Base-by-base conservation (phyloP, 2,113 vertebrate genomes). In the Salminus brasiliensis region DNA sequence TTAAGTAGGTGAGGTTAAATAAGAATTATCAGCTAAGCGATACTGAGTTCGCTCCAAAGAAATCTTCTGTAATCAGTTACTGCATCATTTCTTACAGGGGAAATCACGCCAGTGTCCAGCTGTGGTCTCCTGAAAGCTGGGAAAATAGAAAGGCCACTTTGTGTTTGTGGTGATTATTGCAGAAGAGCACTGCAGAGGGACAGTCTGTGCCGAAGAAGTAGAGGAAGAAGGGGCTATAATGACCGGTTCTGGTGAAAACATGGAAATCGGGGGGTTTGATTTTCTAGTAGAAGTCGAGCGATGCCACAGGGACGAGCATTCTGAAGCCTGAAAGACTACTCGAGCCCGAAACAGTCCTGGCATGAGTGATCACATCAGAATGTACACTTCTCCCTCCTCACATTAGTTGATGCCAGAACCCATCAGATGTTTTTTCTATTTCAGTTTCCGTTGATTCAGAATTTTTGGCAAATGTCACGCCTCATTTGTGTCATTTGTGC, bases 301-400 rank as follows among this genome's bases (percentile, higher is more conserved):
- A 34, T 63, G 60, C 32, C 60, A 63, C 30, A 9, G 29, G 60
- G 29, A 18, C 34, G 60, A 63, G 18, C 18, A n/a, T 9, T 34
- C 60, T 34, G 11, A 21, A 63, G 30, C 5, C 60, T 21, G 32
- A 63, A 63, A 34, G 18, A 63, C 29, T 9, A 21, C 30, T 63
- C 15, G 13, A 18, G 30, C 60, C 15, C 32, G 21, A 67, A 16
- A 55, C 23, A 52, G 13, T 23, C 27, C 43, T 66, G 74, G 60
- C 74, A 18, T 52, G 74, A 76, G 23, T 1, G 10, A 29, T 41
- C 45, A 18, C 49, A 15, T n/a, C 30, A 39, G 34, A 30, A 34
- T 25, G 43, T 65, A 66, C 74, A 49, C 73, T 62, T 49, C 60
- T 66, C 62, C 25, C 43, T 49, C 57, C 45, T 75, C 59, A 25